Evolutionary conservation across 2,797 vertebrate species (phyloP), one percentile per base, ranked within the genome.

Genomic region (Nasua narica): DNA sequence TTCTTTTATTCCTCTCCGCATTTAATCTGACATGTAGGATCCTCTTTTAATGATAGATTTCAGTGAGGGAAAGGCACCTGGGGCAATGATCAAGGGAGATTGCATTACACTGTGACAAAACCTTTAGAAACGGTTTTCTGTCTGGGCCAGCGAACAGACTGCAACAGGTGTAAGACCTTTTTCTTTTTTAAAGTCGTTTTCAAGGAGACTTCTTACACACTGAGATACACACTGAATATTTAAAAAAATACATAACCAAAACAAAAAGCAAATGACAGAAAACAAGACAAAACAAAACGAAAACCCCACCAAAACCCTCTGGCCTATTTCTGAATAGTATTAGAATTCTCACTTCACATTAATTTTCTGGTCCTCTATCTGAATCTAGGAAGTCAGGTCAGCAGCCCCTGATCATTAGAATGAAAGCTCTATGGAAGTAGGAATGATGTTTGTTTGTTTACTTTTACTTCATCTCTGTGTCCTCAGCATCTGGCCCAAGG

Each of bases 41-140:
- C 48, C 60, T 96, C 72, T 95, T 95, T 96, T 62, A 90, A 87
- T 87, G 95, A 83, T 27, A 77, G 21, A 91, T 90, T 91, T 83
- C 90, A 82, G 3, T 43, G 60, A 91, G 37, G 40, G 27, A 78
- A 87, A 93, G 50, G n/a, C 93, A 95, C 91, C 93, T 98, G 94
- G 82, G 89, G 67, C 69, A 96, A 94, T 74, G 88, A 72, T 90
- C n/a, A 54, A 72, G 54, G 81, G 60, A 50, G 91, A 96, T 97
- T 69, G 35, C 23, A 19, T 98, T 97, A 94, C 91, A 94, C 91
- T 83, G 77, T 86, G 96, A 96, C 97, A 83, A 95, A 97, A 46
- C 60, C 87, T 85, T 97, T 92, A 94, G 93, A 96, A 87, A 94
- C 0, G 46, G 40, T 90, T 77, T 85, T 96, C 82, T 97, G 54